Conservation (phyloP, 2,888 invertebrate species). For the Sericinus montela region DNA sequence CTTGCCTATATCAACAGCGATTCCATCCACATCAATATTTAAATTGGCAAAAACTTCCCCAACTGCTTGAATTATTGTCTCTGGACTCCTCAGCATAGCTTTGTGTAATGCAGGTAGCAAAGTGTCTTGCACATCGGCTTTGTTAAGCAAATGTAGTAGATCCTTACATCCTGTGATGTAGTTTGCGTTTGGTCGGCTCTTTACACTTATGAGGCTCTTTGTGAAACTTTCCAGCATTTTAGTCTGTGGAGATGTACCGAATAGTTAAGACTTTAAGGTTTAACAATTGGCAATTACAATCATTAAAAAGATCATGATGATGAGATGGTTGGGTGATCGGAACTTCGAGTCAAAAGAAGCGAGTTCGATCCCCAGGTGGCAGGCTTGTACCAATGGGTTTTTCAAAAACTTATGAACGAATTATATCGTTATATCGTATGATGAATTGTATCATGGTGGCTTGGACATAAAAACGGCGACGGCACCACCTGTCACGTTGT, state of each 20-base stretch:
- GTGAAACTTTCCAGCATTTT: slow-evolving; percentile 84
- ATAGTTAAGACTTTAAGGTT: no score
- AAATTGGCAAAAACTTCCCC: slow-evolving; percentile 86
- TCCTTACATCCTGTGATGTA: slow-evolving; percentile 83
- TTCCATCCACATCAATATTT: slow-evolving; percentile 86
- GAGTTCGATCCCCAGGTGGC: no score
- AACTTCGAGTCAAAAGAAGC: no score
- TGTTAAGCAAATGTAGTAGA: slow-evolving; percentile 80
- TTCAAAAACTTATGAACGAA: no score
- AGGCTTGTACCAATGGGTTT: no score
- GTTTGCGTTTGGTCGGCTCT: slow-evolving; percentile 84
- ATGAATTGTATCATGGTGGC: no score
- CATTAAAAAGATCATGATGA: no score
- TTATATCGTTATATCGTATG: no score
- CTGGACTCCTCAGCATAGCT: slow-evolving; percentile 95
- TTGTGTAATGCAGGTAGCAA: slow-evolving; percentile 93
- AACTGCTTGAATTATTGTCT: slow-evolving; percentile 90
- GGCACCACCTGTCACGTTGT: no score
- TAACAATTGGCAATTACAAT: no score
- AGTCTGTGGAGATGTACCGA: slow-evolving; percentile 50
- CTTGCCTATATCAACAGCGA: slow-evolving; percentile 89
- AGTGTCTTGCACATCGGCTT: slow-evolving; percentile 84
- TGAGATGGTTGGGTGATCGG: no score
- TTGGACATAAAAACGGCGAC: no score
- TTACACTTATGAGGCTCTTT: slow-evolving; percentile 88